These are phyloP conservation scores for Ibidorhyncha struthersii DNA, from an alignment of 2,113 vertebrate species.

Conservation along the genomic window DNA sequence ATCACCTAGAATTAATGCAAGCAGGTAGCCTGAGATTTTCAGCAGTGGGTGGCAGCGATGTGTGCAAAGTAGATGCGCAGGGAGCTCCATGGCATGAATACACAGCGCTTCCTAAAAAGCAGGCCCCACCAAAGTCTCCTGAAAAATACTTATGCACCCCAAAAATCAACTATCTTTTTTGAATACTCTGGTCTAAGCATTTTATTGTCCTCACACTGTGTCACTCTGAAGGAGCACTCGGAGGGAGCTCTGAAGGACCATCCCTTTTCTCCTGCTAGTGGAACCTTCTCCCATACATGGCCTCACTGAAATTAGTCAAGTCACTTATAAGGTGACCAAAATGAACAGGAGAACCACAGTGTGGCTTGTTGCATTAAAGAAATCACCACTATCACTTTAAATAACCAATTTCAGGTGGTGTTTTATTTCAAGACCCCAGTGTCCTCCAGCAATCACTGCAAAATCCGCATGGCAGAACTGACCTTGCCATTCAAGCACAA, in stretches of 20 bases:
- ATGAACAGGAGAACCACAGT: background rate
- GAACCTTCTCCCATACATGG: background rate
- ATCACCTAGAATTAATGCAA: background rate
- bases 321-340: background rate
- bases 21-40: background rate
- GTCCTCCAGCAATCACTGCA: background rate
- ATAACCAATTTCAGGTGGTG: background rate
- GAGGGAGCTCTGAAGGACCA: background rate
- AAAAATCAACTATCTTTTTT: background rate
- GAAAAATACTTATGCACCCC: background rate
- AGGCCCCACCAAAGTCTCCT: background rate
- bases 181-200: background rate
- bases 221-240: accelerated
- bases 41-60: background rate
- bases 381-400: background rate
- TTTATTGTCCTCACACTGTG: background rate
- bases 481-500: background rate
- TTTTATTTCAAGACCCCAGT: background rate
- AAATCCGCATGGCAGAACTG: background rate
- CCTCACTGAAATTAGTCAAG: background rate
- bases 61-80: background rate
- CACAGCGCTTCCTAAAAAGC: background rate
- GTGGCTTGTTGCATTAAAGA: background rate
- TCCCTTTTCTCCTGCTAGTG: background rate
- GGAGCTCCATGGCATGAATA: background rate